Evolutionary conservation across 2,797 vertebrate species (phyloP).

Genomic region (Coregonus ussuriensis): DNA sequence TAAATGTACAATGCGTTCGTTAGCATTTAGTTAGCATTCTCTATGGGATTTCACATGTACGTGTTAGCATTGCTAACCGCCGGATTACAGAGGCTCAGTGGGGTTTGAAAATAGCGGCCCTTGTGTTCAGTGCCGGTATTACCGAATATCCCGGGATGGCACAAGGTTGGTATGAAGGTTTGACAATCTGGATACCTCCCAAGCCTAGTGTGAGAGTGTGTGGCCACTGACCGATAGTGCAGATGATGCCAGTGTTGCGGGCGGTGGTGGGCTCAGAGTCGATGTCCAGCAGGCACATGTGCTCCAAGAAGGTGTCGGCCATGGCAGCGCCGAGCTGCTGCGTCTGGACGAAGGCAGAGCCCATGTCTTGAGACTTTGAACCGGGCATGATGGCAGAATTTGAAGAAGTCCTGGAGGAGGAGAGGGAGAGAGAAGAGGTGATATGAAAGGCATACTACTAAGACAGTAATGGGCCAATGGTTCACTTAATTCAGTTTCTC

Average conservation of each 20-base stretch:
- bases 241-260: conserved; percentile 98
- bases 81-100: too few relatives aligned
- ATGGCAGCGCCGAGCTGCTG: conserved; percentile 96
- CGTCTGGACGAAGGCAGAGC: conserved; percentile 93
- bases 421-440: neutral
- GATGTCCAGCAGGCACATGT: conserved; percentile 96
- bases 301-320: conserved; percentile 97
- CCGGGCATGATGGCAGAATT: conserved; percentile 75
- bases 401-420: conserved; percentile 54
- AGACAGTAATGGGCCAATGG: neutral
- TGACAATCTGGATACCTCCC: neutral
- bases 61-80: too few relatives aligned
- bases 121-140: too few relatives aligned
- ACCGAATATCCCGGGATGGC: too few relatives aligned
- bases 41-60: too few relatives aligned
- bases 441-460: neutral
- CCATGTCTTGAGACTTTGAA: conserved; percentile 80
- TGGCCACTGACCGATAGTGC: conserved; percentile 88
- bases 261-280: conserved; percentile 93
- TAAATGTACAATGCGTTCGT: too few relatives aligned
- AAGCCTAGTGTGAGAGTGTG: neutral
- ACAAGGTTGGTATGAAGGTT: neutral
- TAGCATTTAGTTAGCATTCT: too few relatives aligned
- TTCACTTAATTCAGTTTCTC: neutral
- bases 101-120: too few relatives aligned